A percentile compares a stretch with the other conserved stretches of the same genome.
Conservation (phyloP, 2,888 invertebrate species). For the Cosmia trapezina region DNA sequence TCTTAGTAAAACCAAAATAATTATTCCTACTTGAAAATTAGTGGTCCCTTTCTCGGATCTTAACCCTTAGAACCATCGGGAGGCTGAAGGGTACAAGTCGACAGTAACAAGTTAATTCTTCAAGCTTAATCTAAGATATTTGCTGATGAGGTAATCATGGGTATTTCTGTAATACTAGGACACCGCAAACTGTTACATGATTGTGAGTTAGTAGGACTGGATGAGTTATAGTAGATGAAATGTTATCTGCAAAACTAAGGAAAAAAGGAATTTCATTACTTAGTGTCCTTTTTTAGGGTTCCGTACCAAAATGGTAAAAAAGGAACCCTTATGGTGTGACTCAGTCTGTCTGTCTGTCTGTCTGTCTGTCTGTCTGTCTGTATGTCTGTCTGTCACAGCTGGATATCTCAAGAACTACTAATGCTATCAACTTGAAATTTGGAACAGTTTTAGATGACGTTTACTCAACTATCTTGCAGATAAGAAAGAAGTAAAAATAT, state of each 20-base stretch:
- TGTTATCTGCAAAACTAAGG: not conserved
- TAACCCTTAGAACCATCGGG: constrained; percentile 50
- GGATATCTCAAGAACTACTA: too few relatives aligned
- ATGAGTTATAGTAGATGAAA: constrained; percentile 39
- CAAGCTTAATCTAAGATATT: constrained; percentile 82
- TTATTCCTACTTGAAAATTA: constrained; percentile 32
- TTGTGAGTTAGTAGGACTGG: constrained; percentile 52
- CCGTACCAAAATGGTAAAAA: too few relatives aligned
- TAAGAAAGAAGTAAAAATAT: too few relatives aligned
- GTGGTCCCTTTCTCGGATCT: constrained; percentile 43
- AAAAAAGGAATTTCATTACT: too few relatives aligned
- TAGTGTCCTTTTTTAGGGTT: not conserved
- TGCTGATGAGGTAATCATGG: constrained; percentile 84
- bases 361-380: too few relatives aligned
- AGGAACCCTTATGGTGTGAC: too few relatives aligned
- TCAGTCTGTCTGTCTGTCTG: too few relatives aligned
- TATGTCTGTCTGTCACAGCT: too few relatives aligned
- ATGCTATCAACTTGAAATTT: too few relatives aligned
- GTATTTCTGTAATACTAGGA: constrained; percentile 79
- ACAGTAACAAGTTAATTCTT: constrained; percentile 80
- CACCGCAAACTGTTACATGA: constrained; percentile 70
- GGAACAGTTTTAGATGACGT: too few relatives aligned
- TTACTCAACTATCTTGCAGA: too few relatives aligned
- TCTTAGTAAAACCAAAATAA: constrained; percentile 1
- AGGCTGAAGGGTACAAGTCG: constrained; percentile 63